Evolutionary conservation across 2,888 invertebrate species (phyloP), one percentile per base, ranked within the genome.

Genomic region (Eledona agricola): DNA sequence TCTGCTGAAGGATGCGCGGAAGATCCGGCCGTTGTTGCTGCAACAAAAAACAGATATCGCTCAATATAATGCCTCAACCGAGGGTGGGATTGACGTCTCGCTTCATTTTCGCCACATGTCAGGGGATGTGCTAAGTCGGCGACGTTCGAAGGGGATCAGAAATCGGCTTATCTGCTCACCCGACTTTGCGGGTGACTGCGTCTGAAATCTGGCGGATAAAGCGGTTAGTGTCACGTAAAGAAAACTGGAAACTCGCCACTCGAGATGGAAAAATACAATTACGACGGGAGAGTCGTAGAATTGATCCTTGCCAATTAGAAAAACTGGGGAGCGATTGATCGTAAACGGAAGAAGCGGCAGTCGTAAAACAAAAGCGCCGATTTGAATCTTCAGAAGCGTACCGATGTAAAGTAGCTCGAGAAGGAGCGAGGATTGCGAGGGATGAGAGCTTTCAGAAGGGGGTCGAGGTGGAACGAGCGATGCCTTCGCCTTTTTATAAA

Each of bases 11-110:
- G 58, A 89, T 77, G 76, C 90, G 83, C 17, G 90, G 90, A 66
- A 91, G 79, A 75, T 91, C 90, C 51, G 90, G 89, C 77, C 90
- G 83, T 80, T 90, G 91, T 86, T 90, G 90, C 89, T 91, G 83
- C 51, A 82, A 82, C 60, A 67, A 71, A 65, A 61, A 60, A 55
- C 57, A 47, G 55, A 17, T 32, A 34, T 2, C 10, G 19, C 3
- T 19, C 10, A 9, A 10, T 3, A 4, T 34, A 5, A 25, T 16
- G 16, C 29, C 28, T 11, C 38, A 37, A 38, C 32, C 26, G 37
- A 47, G 34, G 3, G 13, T 26, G 37, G 40, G 38, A 55, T 55
- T 55, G 55, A 58, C 52, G 55, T 56, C 56, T 56, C 56, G 54
- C 56, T 50, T 53, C 40, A 40, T 50, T 55, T 31, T 40, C 34